Evolutionary conservation across 2,797 vertebrate species (phyloP).

Genomic region (Galagoides demidoff): DNA sequence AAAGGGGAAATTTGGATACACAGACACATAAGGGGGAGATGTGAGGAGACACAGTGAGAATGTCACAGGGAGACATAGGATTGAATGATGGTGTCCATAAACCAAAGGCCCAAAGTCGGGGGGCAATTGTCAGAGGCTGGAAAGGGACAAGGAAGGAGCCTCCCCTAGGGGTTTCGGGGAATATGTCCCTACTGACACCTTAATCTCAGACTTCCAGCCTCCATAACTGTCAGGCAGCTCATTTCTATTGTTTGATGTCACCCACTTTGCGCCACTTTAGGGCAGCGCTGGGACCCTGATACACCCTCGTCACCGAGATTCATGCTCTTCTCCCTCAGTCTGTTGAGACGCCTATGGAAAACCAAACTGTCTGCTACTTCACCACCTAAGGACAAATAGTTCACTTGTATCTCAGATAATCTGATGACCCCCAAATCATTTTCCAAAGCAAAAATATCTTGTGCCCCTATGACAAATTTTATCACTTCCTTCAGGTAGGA

Average conservation of each 20-base stretch:
- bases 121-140: no score
- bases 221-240: neutral
- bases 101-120: no score
- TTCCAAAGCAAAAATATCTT: neutral
- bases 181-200: neutral
- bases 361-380: neutral
- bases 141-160: neutral
- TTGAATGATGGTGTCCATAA: neutral
- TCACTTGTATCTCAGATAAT: neutral
- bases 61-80: neutral
- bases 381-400: neutral
- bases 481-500: neutral
- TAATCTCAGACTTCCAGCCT: neutral
- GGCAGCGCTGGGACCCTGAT: neutral
- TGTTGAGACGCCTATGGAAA: neutral
- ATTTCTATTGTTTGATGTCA: neutral
- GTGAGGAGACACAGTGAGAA: neutral
- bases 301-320: neutral
- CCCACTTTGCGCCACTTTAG: neutral
- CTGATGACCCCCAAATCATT: neutral
- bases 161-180: neutral
- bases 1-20: neutral
- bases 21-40: neutral
- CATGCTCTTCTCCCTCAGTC: neutral
- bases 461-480: neutral